phyloP scores from a whole-genome alignment of 2,797 vertebrate species.

The Malacoraja senta region DNA sequence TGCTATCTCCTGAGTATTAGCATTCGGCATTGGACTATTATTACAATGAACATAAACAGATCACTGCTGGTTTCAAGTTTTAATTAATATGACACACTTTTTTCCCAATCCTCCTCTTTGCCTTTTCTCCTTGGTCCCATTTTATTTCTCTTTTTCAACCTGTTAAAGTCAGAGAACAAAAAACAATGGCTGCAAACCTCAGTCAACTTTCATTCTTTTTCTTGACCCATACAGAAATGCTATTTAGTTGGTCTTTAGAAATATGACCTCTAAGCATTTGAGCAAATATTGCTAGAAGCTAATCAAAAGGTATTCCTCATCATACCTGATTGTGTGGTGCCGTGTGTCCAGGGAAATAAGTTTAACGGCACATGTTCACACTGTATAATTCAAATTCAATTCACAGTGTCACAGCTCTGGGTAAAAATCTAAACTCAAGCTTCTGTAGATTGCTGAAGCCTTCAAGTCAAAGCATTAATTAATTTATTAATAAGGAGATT shows the following conservation, averaged over 20 bases:
- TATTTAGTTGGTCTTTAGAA: neutral
- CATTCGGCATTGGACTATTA: neutral
- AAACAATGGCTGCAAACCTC: neutral
- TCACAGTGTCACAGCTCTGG: constrained; percentile 7
- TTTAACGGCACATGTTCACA: neutral
- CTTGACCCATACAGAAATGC: neutral
- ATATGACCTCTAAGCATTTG: neutral
- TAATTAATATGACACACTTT: neutral
- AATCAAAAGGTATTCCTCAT: neutral
- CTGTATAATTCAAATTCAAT: neutral
- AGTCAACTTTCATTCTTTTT: neutral
- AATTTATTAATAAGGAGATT: constrained; percentile 5
- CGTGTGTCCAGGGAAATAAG: neutral
- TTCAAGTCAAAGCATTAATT: neutral
- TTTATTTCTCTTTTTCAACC: neutral
- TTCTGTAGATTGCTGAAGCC: neutral
- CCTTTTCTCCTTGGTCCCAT: neutral
- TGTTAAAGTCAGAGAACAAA: neutral
- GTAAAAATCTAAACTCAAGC: constrained; percentile 21
- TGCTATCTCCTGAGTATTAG: neutral
- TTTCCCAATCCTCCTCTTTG: neutral
- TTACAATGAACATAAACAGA: neutral
- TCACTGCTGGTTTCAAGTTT: neutral
- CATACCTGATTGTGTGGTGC: neutral
- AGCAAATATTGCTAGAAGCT: constrained; percentile 5